These are phyloP conservation scores for Pelvicachromis taeniatus DNA, from an alignment of 2,113 vertebrate species.

Conservation along the genomic window DNA sequence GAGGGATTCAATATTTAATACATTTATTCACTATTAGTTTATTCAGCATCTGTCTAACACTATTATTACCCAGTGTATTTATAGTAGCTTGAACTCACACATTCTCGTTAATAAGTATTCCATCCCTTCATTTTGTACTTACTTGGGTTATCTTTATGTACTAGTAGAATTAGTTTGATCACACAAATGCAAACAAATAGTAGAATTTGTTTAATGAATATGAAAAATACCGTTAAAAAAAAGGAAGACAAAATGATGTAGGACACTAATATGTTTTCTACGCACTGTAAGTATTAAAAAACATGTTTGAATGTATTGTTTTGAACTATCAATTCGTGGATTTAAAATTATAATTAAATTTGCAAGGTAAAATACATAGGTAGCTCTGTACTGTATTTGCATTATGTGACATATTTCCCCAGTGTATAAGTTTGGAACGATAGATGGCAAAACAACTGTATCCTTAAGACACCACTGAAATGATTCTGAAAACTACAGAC, in stretches of 20 bases:
- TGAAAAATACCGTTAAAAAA: neutral
- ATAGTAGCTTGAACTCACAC: neutral
- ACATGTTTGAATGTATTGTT: neutral
- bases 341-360: neutral
- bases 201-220: neutral
- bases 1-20: neutral
- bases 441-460: neutral
- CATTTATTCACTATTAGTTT: neutral
- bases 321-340: neutral
- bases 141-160: neutral
- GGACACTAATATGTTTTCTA: neutral
- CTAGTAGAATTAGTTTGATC: neutral
- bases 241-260: too few relatives aligned
- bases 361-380: neutral
- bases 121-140: neutral
- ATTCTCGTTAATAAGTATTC: neutral
- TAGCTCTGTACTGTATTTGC: neutral
- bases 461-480: neutral
- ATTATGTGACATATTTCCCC: neutral
- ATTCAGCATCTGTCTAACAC: neutral
- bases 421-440: neutral
- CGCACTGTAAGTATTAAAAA: neutral
- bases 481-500: neutral
- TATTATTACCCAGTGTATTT: neutral
- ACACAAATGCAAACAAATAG: neutral